Base-by-base conservation (phyloP, 2,888 invertebrate genomes). In the Colostygia pectinataria region DNA sequence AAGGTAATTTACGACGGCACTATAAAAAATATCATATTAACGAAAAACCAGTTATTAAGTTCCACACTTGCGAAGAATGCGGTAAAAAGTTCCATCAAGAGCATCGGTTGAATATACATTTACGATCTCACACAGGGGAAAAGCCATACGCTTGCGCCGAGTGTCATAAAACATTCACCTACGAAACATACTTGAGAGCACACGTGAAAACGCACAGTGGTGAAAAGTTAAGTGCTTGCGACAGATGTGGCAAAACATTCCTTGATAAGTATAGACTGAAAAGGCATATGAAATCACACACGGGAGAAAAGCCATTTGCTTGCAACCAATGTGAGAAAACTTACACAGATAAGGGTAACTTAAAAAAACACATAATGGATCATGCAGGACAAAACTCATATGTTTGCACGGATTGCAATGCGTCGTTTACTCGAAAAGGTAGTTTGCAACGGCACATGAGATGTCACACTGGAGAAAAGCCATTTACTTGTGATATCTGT, bases 201-300 rank as follows among this genome's bases (percentile, higher is more conserved):
- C 46, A 46, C 12, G 9, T 20, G 1, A 46, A 14, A 40, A 38
- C 9, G 0, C 46, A 46, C 8, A 20, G 5, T 2, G 8, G 8
- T 1, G 46, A 39, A 23, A 46, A 34, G 2, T 4, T 9, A 3
- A 20, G 25, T 13, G 14, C 20, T 0, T 46, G 46, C 4, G 33
- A 39, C 5, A 14, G 10, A 9, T 46, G 46, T 8, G 39, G 32
- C 0, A 47, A 40, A 15, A 18, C 14, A 1, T 47, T 39, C 7
- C 12, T 23, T 2, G 20, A 20, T 12, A 14, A 10, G 15, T 40
- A 25, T 8, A 6, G 29, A 13, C 8, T 47, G 23, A 24, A 24
- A n/a, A 28, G 40, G 4, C 47, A 47, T 18, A 34, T 47, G 23
- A 34, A n/a, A 40, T 33, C 23, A 4, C 47, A 47, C n/a, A 47